Base-by-base conservation (phyloP, 2,888 invertebrate genomes). In the Encarsia formosa region DNA sequence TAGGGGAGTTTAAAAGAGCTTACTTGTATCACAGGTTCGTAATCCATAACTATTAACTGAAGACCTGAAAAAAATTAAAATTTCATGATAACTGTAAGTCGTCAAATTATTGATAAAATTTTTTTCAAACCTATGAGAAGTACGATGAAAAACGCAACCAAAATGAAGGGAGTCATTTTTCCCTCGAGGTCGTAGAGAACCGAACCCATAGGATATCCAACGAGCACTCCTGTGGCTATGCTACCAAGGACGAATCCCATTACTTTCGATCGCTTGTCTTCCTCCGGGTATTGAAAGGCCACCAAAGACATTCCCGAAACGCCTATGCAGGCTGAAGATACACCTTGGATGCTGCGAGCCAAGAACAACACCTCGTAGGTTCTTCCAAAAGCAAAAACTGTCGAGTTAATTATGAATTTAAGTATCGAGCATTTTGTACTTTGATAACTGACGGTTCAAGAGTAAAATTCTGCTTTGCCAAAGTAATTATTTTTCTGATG, bases 181-280 rank as follows among this genome's bases (percentile, higher is more conserved):
- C 88, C 88, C 29, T 85, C 78, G 54, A 87, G 79, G 62, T 88
- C 85, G 67, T 90, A 91, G 32, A 86, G 78, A 38, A 88, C 79
- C 1, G 89, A 85, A 9, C 91, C 91, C 60, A 88, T 81, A 0
- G 91, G 91, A 71, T 91, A 91, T 0, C 91, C 91, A 11, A 87
- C 76, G 2, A 91, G 75, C 1, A 91, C 89, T 0, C 91, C 91
- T 3, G 87, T 69, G 0, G 90, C 91, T 47, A 87, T 84, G 54
- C 89, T 89, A 5, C 91, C 88, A 66, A 91, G 80, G 2, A 88
- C 85, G 22, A 87, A 77, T 0, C 91, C 91, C 86, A 91, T 88
- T n/a, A 86, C 77, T 65, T 80, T 80, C 20, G 85, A 83, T 56
- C 86, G 73, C 18, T 77, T 74, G 51, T 72, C 72, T 60, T 82